Base-by-base conservation (phyloP, 2,888 invertebrate species). In the Adineta ricciae region DNA sequence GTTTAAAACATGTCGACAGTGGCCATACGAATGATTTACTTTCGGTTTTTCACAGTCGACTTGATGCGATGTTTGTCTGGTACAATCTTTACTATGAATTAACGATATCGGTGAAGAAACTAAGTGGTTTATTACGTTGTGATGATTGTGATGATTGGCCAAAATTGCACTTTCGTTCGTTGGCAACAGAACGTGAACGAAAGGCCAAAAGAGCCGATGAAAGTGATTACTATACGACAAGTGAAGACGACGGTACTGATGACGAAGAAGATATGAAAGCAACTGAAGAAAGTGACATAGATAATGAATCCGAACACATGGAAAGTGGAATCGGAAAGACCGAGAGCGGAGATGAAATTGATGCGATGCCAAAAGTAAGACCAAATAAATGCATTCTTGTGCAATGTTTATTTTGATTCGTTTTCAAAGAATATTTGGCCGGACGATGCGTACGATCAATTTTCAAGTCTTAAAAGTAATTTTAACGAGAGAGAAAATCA, bases 121-220 rank as follows among this genome's bases (percentile, higher is more conserved):
- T 78, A 78, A 41, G 41, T 41, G 41, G 78, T 38, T 41, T 78
- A 78, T 41, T 78, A 41, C 78, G 78, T 41, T 78, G 78, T 78
- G 41, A 78, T 41, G 78, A 78, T 41, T 78, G 78, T 78, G 78
- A 78, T 41, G 78, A 78, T 78, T 78, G 78, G 78, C 78, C 78
- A 41, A 78, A 78, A 78, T 78, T 78, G 24, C 38, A n/a, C n/a
- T 78, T 78, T 78, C 78, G 78, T 41, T 78, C 78, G 41, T 9
- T 78, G 9, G 41, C 78, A 41, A 78, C 78, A 78, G 41, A 78
- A 21, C 38, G 41, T n/a, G 78, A 78, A n/a, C 78, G 78, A 11
- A 38, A 78, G n/a, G 64, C 64, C 19, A 78, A 78, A 8, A 21
- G 38, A 1, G 41, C 41, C 1, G 78, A 78, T 41, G 78, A 41